Evolutionary conservation across 2,797 vertebrate species (phyloP).

Genomic region (Eospalax fontanierii): DNA sequence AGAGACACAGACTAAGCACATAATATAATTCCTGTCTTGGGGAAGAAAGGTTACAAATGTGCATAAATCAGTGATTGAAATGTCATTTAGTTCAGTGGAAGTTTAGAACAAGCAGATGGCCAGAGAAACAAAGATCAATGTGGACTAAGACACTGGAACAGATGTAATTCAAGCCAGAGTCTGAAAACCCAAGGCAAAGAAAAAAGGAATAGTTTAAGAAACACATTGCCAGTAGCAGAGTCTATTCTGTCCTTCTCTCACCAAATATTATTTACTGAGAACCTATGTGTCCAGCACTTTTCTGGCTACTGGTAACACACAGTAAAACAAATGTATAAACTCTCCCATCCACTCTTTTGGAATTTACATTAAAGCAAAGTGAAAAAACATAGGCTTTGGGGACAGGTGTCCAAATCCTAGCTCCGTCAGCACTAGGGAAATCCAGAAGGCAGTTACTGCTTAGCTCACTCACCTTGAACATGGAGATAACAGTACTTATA

Average conservation of each 20-base stretch:
- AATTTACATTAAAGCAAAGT: not conserved
- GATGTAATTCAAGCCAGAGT: not conserved
- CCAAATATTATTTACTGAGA: not conserved
- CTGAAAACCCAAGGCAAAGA: not conserved
- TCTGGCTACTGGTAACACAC: not conserved
- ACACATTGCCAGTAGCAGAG: not conserved
- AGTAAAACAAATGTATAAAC: not conserved
- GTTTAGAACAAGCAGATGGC: not conserved
- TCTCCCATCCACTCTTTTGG: not conserved
- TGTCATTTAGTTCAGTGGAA: not conserved
- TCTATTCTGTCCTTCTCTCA: not conserved
- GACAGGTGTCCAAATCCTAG: not conserved
- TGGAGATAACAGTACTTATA: not conserved
- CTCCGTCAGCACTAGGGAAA: not conserved
- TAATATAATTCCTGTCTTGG: not conserved
- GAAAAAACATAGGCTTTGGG: constrained; percentile 4
- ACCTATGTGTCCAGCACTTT: not conserved
- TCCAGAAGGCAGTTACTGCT: not conserved
- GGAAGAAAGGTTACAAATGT: not conserved
- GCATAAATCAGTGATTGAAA: not conserved
- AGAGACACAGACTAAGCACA: not conserved
- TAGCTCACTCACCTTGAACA: not conserved
- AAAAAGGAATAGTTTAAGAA: constrained; percentile 41
- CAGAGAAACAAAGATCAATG: not conserved
- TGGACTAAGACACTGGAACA: not conserved